These are phyloP conservation scores for Clinocottus analis DNA, from an alignment of 2,113 vertebrate genomes.

Conservation along the genomic window DNA sequence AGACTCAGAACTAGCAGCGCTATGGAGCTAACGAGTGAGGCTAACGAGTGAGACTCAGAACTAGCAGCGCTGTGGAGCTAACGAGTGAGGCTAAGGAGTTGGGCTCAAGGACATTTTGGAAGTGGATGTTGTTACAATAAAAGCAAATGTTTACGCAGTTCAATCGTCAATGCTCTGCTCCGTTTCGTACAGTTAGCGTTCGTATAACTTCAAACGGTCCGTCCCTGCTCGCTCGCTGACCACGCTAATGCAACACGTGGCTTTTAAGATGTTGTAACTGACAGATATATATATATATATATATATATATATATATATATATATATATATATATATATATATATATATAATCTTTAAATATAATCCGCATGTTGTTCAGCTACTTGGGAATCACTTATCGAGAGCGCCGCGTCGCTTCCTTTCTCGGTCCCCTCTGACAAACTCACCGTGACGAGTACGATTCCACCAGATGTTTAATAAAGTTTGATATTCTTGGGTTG, in stretches of 20 bases:
- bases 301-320: not conserved
- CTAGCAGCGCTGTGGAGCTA: too few species aligned
- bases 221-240: not conserved
- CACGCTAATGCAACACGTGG: too few species aligned
- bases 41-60: too few species aligned
- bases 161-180: not conserved
- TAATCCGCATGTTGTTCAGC: not conserved
- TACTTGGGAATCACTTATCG: not conserved
- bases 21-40: not conserved
- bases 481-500: slow-evolving; percentile 54
- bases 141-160: too few species aligned
- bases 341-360: not conserved
- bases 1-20: not conserved
- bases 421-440: slow-evolving; percentile 18
- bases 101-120: too few species aligned
- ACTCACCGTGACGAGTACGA: slow-evolving; percentile 33
- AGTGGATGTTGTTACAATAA: not conserved
- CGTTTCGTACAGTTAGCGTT: not conserved
- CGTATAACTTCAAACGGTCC: not conserved
- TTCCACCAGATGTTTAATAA: slow-evolving; percentile 51
- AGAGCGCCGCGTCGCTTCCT: slow-evolving; percentile 15
- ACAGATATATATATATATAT: not conserved
- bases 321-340: not conserved
- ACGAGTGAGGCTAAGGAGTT: too few species aligned
- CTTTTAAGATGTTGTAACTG: not conserved